Evolutionary conservation across 2,888 invertebrate genomes (phyloP).

Genomic region (Hydrotaea cyrtoneurina): DNA sequence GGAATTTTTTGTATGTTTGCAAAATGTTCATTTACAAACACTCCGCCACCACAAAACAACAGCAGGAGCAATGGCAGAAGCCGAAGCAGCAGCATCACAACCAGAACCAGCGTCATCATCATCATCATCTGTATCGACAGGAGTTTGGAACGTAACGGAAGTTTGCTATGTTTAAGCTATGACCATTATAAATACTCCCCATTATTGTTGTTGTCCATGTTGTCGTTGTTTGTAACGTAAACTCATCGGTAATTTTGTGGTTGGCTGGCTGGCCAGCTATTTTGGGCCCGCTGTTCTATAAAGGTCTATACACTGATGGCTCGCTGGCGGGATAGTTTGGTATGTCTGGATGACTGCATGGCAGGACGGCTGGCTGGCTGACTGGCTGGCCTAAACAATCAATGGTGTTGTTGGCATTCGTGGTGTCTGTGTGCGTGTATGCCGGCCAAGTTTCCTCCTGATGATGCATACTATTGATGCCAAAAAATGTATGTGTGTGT

Average conservation of each 20-base stretch:
- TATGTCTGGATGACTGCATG: slow-evolving; percentile 8
- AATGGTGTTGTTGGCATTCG: slow-evolving; percentile 60
- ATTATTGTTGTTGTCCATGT: slow-evolving; percentile 41
- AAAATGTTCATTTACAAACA: slow-evolving; percentile 26
- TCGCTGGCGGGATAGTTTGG: slow-evolving; percentile 6
- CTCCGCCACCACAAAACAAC: slow-evolving; percentile 31
- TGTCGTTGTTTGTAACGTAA: slow-evolving; percentile 60
- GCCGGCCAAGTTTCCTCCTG: slow-evolving; percentile 36
- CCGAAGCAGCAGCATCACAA: background rate
- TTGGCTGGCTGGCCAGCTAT: slow-evolving; percentile 67
- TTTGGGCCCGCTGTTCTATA: slow-evolving; percentile 37
- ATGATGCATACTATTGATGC: slow-evolving; percentile 61
- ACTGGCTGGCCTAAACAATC: slow-evolving; percentile 64
- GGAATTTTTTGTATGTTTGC: slow-evolving; percentile 18
- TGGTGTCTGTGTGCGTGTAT: slow-evolving; percentile 11
- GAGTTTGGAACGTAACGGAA: slow-evolving; percentile 32
- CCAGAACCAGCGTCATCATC: background rate
- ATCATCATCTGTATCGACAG: slow-evolving; percentile 26
- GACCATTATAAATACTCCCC: slow-evolving; percentile 61
- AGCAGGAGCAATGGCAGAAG: slow-evolving; percentile 48
- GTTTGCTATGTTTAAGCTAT: slow-evolving; percentile 50
- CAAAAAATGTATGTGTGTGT: slow-evolving; percentile 59
- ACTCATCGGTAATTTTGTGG: slow-evolving; percentile 70
- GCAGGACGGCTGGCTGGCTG: slow-evolving; percentile 25
- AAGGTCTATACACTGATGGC: slow-evolving; percentile 9